phyloP scores from a whole-genome alignment of 1,140 invertebrate genomes.

The Phthorimaea operculella region DNA sequence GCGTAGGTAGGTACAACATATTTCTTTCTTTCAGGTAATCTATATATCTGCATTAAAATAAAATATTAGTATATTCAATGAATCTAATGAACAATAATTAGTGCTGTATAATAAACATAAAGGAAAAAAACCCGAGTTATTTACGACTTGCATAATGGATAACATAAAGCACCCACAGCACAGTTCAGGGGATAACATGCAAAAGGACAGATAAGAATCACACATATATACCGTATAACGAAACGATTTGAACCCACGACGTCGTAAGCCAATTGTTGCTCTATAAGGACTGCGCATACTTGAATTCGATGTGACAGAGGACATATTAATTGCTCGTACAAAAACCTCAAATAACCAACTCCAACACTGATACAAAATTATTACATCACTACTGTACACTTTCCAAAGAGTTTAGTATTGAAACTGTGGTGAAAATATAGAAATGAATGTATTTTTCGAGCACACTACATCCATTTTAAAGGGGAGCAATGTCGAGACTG shows the following conservation, averaged over 20 bases:
- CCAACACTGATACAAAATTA: slow-evolving; percentile 4
- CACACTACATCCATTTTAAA: slow-evolving; percentile 51
- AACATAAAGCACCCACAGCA: no score
- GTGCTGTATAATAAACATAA: no score
- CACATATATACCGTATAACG: slow-evolving; percentile 54
- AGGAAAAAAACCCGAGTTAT: no score
- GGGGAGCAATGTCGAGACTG: slow-evolving; percentile 55
- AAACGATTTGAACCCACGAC: slow-evolving; percentile 62
- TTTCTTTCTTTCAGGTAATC: no score
- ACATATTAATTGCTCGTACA: slow-evolving; percentile 46
- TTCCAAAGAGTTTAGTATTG: slow-evolving; percentile 9
- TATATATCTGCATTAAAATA: no score
- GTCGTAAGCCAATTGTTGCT: slow-evolving; percentile 55
- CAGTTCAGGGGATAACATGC: background rate
- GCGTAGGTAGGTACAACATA: no score
- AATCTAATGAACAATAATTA: no score
- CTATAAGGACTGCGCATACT: slow-evolving; percentile 60
- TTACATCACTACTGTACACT: slow-evolving; percentile 45
- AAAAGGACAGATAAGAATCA: background rate
- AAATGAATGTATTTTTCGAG: slow-evolving; percentile 20
- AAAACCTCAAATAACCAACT: slow-evolving; percentile 17
- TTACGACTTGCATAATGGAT: no score
- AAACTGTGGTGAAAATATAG: slow-evolving; percentile 20
- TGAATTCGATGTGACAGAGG: slow-evolving; percentile 59
- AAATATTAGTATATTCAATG: no score